Conservation (phyloP, 1,140 invertebrate species). For the Leptinotarsa undecemlineata region DNA sequence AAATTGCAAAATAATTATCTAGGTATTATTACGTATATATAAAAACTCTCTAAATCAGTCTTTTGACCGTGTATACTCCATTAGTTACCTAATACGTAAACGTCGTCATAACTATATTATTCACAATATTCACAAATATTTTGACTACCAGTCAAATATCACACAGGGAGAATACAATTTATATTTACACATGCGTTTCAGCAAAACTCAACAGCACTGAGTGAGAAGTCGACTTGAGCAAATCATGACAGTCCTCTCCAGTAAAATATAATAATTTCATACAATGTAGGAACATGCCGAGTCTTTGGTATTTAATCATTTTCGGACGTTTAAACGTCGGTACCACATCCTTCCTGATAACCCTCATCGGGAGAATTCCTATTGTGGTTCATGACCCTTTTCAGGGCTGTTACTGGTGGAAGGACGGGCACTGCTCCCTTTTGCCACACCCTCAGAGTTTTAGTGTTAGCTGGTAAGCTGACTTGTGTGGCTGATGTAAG, state of each 20-base stretch:
- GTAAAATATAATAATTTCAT: constrained; percentile 21
- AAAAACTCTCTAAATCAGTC: constrained; percentile 40
- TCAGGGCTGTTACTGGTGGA: constrained; percentile 78
- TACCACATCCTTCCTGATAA: constrained; percentile 89
- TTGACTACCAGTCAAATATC: constrained; percentile 37
- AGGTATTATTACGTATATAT: constrained; percentile 10
- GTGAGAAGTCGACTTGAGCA: constrained; percentile 9
- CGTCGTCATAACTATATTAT: constrained; percentile 32
- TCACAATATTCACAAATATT: constrained; percentile 36
- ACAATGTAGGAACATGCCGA: constrained; percentile 42
- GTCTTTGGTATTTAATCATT: constrained; percentile 45
- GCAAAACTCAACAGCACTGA: constrained; percentile 42
- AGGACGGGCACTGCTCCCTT: constrained; percentile 78
- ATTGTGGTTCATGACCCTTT: constrained; percentile 76
- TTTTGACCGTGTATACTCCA: constrained; percentile 47
- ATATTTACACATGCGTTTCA: constrained; percentile 27
- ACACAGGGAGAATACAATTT: constrained; percentile 36
- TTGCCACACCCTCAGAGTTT: constrained; percentile 83
- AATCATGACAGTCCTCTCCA: constrained; percentile 15
- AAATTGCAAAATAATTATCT: background rate
- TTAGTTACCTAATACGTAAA: constrained; percentile 21
- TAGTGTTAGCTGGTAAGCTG: constrained; percentile 62
- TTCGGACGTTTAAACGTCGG: constrained; percentile 73
- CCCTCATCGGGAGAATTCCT: constrained; percentile 87
- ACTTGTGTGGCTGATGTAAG: constrained; percentile 48